Evolutionary conservation across 2,797 vertebrate genomes (phyloP).

Genomic region (Halcyon leucocephala): DNA sequence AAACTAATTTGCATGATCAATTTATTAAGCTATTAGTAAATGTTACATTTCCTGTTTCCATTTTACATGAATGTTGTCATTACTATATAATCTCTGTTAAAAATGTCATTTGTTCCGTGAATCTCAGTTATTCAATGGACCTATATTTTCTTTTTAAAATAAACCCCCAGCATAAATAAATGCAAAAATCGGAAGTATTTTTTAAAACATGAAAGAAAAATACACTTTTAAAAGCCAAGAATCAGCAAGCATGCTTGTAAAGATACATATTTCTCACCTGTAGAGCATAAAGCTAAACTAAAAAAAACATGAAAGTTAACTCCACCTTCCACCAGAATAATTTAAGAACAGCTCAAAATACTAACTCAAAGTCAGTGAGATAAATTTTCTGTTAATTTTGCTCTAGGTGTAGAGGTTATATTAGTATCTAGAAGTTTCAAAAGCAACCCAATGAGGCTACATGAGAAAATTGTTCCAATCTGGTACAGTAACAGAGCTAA

Average conservation of each 20-base stretch:
- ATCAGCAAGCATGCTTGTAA: neutral
- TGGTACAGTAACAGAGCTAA: neutral
- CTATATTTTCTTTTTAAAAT: neutral
- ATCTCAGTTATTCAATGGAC: constrained; percentile 41
- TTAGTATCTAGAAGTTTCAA: neutral
- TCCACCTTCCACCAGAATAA: neutral
- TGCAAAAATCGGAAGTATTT: neutral
- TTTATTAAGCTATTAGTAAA: constrained; percentile 61
- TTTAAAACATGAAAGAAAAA: neutral
- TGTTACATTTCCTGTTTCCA: constrained; percentile 37
- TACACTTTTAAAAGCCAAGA: neutral
- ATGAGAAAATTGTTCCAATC: neutral
- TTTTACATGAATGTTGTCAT: constrained; percentile 27
- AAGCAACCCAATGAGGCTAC: neutral
- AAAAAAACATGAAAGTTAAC: constrained; percentile 17
- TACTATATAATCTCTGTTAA: constrained; percentile 53
- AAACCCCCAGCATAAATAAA: neutral
- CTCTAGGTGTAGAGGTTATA: neutral
- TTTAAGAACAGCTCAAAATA: neutral
- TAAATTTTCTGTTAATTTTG: neutral
- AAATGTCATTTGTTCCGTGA: constrained; percentile 60
- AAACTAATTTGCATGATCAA: constrained; percentile 46
- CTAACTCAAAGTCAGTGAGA: neutral
- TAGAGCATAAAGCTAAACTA: constrained; percentile 38
- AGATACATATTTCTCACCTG: neutral